Evolutionary conservation across 2,888 invertebrate species (phyloP).

Genomic region (Hypsopygia costalis): DNA sequence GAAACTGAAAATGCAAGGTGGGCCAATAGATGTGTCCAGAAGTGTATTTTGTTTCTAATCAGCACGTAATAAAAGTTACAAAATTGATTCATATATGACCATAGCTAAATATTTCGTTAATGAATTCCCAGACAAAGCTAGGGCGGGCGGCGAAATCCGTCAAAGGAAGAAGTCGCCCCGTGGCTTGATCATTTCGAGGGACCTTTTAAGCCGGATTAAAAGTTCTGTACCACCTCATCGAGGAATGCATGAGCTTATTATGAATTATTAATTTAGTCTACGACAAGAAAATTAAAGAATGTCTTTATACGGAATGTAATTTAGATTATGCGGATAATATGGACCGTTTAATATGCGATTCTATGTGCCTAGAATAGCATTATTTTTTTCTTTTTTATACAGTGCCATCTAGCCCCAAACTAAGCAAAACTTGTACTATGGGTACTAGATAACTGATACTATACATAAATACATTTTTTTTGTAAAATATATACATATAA

Average conservation of each 20-base stretch:
- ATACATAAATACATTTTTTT: too few species aligned
- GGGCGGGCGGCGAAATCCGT: slow-evolving; percentile 32
- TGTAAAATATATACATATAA: too few species aligned
- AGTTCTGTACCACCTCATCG: slow-evolving; percentile 40
- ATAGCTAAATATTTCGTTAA: too few species aligned
- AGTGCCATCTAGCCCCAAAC: too few species aligned
- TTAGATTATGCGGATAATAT: slow-evolving; percentile 22
- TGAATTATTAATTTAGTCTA: slow-evolving; percentile 48
- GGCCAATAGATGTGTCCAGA: too few species aligned
- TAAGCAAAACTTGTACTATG: too few species aligned
- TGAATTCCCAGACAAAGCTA: slow-evolving; percentile 1
- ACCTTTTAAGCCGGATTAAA: slow-evolving; percentile 53
- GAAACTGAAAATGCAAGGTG: too few species aligned
- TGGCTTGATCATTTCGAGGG: slow-evolving; percentile 44
- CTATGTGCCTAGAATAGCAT: too few species aligned
- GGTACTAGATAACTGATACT: too few species aligned
- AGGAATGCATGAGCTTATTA: slow-evolving; percentile 57
- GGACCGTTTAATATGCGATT: slow-evolving; percentile 3
- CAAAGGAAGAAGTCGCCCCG: slow-evolving; percentile 16
- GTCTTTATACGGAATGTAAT: slow-evolving; percentile 31
- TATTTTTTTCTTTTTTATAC: too few species aligned
- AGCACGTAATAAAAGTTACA: too few species aligned
- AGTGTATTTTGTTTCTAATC: too few species aligned
- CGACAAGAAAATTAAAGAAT: slow-evolving; percentile 40
- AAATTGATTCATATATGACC: slow-evolving; percentile 14